Evolutionary conservation across 2,888 invertebrate genomes (phyloP).

Genomic region (Noctua pronuba): DNA sequence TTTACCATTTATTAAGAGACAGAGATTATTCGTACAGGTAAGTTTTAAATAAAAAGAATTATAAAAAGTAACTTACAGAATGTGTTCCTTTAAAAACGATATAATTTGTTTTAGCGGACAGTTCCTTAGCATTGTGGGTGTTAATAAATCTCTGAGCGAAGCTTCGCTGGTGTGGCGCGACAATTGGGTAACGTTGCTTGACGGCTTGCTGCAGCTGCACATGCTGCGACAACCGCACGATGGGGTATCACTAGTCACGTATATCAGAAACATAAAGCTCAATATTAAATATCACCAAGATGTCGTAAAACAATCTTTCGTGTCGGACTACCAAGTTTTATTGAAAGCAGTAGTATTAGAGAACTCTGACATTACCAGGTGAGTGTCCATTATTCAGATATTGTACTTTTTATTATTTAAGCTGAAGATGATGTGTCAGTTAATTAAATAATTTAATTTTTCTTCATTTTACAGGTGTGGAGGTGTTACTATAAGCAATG

Average conservation of each 20-base stretch:
- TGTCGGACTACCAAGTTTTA: slow-evolving; percentile 30
- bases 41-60: not conserved
- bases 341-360: slow-evolving; percentile 57
- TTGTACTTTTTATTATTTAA: not conserved
- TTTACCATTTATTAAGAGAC: slow-evolving; percentile 44
- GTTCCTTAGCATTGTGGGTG: slow-evolving; percentile 70
- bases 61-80: not conserved
- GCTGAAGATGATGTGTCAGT: not conserved
- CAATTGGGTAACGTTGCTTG: slow-evolving; percentile 95
- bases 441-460: not conserved
- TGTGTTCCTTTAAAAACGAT: not conserved
- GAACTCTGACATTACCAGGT: slow-evolving; percentile 63
- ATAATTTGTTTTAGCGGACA: slow-evolving; percentile 65
- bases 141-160: slow-evolving; percentile 65
- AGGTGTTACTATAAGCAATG: slow-evolving; percentile 67
- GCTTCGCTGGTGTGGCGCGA: slow-evolving; percentile 91
- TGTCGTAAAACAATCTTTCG: not conserved
- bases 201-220: slow-evolving; percentile 94
- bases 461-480: slow-evolving; percentile 69
- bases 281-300: slow-evolving; percentile 60
- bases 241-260: slow-evolving; percentile 91
- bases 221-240: slow-evolving; percentile 91
- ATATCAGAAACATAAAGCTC: slow-evolving; percentile 66
- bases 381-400: not conserved
- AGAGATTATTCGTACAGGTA: slow-evolving; percentile 55